phyloP scores from a whole-genome alignment of 2,113 vertebrate genomes.

The Scytalopus superciliaris region DNA sequence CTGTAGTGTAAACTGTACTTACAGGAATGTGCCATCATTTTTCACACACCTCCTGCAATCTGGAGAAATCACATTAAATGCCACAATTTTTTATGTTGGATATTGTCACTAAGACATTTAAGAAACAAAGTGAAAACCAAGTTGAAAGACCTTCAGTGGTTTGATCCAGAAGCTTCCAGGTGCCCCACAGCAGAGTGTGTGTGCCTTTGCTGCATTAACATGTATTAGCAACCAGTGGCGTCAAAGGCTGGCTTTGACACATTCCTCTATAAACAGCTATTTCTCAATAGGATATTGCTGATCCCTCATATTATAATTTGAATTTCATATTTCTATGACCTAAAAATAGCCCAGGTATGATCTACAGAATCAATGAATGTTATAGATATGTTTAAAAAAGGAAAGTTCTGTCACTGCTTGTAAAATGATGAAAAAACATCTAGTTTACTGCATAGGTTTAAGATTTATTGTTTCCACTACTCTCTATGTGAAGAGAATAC shows the following conservation, averaged over 20 bases:
- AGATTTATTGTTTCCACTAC: not conserved
- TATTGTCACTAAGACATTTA: not conserved
- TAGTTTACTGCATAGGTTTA: not conserved
- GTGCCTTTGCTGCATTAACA: not conserved
- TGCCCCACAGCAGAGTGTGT: not conserved
- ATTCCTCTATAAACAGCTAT: not conserved
- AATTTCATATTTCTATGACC: not conserved
- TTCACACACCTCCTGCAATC: not conserved
- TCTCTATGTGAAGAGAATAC: not conserved
- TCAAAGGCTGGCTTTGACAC: not conserved
- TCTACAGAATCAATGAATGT: not conserved
- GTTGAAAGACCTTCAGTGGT: not conserved
- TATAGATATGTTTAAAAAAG: not conserved
- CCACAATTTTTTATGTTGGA: not conserved
- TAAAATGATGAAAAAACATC: not conserved
- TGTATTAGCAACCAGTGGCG: not conserved
- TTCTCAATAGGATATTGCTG: not conserved
- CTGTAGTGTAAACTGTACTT: not conserved
- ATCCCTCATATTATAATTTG: not conserved
- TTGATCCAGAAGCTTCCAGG: not conserved
- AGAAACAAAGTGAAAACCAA: not conserved
- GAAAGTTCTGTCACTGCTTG: not conserved
- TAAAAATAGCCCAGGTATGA: not conserved
- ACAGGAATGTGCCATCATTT: not conserved
- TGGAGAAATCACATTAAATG: not conserved